Base-by-base conservation (phyloP, 2,888 invertebrate genomes). In the Orthonevra nobilis region DNA sequence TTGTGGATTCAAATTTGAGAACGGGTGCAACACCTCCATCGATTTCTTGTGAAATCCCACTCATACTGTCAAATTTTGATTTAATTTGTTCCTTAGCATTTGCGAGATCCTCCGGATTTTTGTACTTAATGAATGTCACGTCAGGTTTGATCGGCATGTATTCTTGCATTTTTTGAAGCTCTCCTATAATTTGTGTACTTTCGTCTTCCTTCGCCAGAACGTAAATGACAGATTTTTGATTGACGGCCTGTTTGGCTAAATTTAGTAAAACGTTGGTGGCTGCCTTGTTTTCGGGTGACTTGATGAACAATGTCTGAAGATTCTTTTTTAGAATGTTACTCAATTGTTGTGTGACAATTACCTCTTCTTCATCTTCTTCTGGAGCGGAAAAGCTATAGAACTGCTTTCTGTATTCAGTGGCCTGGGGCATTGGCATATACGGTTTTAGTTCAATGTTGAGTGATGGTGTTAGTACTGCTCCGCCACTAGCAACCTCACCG, bases 51-150 rank as follows among this genome's bases (percentile, higher is more conserved):
- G 81, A 69, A 10, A 82, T 66, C 14, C 85, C 87, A 6, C 84
- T 85, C 58, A 84, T 52, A 20, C 83, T 82, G 40, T 86, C 84
- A 58, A 86, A 87, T 75, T 87, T 86, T 12, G 83, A 81, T 81
- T 86, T 85, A 38, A 87, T 87, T 30, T 85, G 82, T n/a, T 83
- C 81, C 50, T 86, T 86, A 6, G 86, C 87, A 46, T 85, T 83
- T 30, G 82, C 83, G n/a, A 86, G 85, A 81, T 87, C 87, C 75
- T 85, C 83, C 6, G 84, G 83, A 1, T 86, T 87, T 42, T 86
- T 84, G 69, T 87, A 87, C 60, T 87, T 86, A 40, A 87, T 84
- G 36, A 87, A 84, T 68, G 85, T 86, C 7, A 87, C 86, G 72
- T 87, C 87, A 12, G 87, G 86, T 81, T 83, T 84, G 38, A 70